phyloP scores from a whole-genome alignment of 2,888 invertebrate species.

The Drosophila prolongata region DNA sequence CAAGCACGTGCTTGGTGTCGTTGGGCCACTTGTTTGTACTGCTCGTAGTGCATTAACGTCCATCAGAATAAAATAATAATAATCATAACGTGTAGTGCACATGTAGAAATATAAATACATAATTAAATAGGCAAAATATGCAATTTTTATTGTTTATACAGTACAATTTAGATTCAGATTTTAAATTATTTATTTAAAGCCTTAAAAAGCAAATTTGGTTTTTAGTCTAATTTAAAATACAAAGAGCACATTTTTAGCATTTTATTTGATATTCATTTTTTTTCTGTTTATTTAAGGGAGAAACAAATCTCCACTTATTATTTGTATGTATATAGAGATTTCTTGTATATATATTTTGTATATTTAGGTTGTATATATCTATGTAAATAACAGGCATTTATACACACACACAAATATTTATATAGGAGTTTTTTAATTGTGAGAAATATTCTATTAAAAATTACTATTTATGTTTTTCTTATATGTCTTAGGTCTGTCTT shows the following conservation, averaged over 20 bases:
- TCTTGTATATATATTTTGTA: slow-evolving; percentile 30
- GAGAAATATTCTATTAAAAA: slow-evolving; percentile 59
- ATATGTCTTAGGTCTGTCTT: slow-evolving; percentile 65
- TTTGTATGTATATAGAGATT: slow-evolving; percentile 43
- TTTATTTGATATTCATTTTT: slow-evolving; percentile 44
- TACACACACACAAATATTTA: slow-evolving; percentile 58
- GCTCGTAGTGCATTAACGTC: too few relatives aligned
- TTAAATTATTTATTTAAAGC: slow-evolving; percentile 32
- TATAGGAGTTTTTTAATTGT: slow-evolving; percentile 63
- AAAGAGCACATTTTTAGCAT: slow-evolving; percentile 33
- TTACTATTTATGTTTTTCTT: slow-evolving; percentile 41
- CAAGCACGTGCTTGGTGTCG: too few relatives aligned
- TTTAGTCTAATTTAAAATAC: slow-evolving; percentile 38
- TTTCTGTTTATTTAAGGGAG: slow-evolving; percentile 41
- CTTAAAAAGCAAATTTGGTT: slow-evolving; percentile 44
- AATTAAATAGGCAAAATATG: too few relatives aligned
- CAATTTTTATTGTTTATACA: too few relatives aligned
- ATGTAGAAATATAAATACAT: too few relatives aligned
- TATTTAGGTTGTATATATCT: slow-evolving; percentile 54
- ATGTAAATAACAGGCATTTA: slow-evolving; percentile 65
- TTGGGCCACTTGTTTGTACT: too few relatives aligned
- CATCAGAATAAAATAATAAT: too few relatives aligned
- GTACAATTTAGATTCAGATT: too few relatives aligned
- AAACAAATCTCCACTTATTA: slow-evolving; percentile 57
- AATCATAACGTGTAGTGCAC: too few relatives aligned